Conservation (phyloP, 2,113 vertebrate species). For the Capra hircus region DNA sequence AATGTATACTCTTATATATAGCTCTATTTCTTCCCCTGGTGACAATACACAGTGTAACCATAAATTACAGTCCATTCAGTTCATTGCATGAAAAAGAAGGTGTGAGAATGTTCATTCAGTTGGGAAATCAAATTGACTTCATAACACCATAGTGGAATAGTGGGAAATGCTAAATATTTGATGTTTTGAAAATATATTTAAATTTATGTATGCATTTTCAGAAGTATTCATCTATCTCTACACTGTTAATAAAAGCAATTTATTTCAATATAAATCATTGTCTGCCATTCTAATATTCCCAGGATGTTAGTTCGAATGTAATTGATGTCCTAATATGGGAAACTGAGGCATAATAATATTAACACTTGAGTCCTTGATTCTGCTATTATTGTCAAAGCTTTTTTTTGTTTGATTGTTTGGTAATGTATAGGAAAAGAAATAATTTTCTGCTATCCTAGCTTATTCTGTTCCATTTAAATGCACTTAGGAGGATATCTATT, state of each 20-base stretch:
- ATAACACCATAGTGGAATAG: not conserved
- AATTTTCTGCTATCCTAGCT: not conserved
- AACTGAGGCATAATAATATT: slow-evolving; percentile 20
- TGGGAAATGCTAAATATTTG: slow-evolving; percentile 32
- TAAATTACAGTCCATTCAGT: slow-evolving; percentile 44
- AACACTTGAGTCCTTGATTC: not conserved
- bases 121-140: slow-evolving; percentile 65
- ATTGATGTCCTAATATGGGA: not conserved
- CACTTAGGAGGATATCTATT: not conserved
- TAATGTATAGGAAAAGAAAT: not conserved
- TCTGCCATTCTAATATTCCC: slow-evolving; percentile 33
- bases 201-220: slow-evolving; percentile 64
- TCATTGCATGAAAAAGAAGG: slow-evolving; percentile 30
- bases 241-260: slow-evolving; percentile 56
- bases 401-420: not conserved
- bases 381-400: not conserved
- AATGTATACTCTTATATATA: not conserved
- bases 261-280: slow-evolving; percentile 61
- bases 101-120: slow-evolving; percentile 50
- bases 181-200: slow-evolving; percentile 69
- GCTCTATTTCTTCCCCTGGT: not conserved
- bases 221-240: slow-evolving; percentile 50
- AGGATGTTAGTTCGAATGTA: slow-evolving; percentile 14
- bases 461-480: not conserved
- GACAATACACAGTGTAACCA: slow-evolving; percentile 17